These are phyloP conservation scores for Chloroceryle inda DNA, from an alignment of 2,797 vertebrate species.

Conservation along the genomic window DNA sequence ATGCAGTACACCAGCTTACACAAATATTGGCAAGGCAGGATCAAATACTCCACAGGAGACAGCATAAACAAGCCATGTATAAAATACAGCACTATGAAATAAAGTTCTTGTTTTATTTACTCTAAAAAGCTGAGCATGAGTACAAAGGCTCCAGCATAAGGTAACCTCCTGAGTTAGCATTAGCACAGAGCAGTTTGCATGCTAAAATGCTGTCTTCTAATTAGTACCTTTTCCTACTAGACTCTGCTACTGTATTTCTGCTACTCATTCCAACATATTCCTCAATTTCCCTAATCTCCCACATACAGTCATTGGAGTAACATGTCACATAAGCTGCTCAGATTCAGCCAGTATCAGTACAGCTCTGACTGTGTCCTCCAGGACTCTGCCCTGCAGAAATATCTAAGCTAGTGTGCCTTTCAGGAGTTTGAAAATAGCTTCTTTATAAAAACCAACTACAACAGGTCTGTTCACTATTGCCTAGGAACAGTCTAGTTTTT, in stretches of 20 bases:
- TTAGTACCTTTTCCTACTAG: neutral
- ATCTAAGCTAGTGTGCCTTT: neutral
- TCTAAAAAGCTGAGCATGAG: neutral
- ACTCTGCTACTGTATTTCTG: neutral
- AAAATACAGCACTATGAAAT: slow-evolving; percentile 5
- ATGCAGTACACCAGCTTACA: neutral
- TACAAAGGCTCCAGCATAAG: neutral
- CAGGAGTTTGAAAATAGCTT: neutral
- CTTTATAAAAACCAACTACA: neutral
- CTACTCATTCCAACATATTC: neutral
- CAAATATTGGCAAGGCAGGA: slow-evolving; percentile 3
- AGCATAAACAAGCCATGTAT: neutral
- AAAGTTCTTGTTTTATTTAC: slow-evolving; percentile 6
- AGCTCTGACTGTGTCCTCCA: neutral
- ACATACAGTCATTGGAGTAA: neutral
- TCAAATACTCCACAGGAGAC: neutral
- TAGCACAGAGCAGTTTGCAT: neutral
- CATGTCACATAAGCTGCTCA: neutral
- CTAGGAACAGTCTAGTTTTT: neutral
- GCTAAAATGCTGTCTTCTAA: neutral
- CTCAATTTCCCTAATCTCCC: neutral
- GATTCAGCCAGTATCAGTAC: neutral
- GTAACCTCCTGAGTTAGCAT: neutral
- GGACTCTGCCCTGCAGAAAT: neutral
- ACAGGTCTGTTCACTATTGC: neutral